Conservation (phyloP, 2,888 invertebrate genomes). For the Automeris io region DNA sequence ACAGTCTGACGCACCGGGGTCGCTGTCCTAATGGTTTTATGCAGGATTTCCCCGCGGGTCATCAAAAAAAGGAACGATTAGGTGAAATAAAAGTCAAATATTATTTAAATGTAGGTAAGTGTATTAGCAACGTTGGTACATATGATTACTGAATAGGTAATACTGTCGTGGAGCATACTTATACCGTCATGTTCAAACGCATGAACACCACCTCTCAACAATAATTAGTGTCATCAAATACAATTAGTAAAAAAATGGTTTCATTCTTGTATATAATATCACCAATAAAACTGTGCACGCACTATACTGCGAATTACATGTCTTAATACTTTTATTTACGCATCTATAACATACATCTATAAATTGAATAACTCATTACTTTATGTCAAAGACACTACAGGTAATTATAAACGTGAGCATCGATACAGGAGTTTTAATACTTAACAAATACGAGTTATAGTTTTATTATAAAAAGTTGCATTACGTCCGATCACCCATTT, state of each 20-base stretch:
- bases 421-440: slow-evolving; percentile 60
- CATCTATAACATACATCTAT: slow-evolving; percentile 62
- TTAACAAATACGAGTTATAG: slow-evolving; percentile 29
- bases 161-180: slow-evolving; percentile 66
- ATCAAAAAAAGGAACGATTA: neutral
- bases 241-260: slow-evolving; percentile 56
- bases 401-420: slow-evolving; percentile 72
- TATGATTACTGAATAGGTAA: slow-evolving; percentile 68
- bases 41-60: no score
- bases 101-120: slow-evolving; percentile 74
- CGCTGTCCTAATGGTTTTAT: no score
- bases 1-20: no score
- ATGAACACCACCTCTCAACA: slow-evolving; percentile 48
- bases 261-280: slow-evolving; percentile 25
- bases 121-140: slow-evolving; percentile 78
- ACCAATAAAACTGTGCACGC: slow-evolving; percentile 62
- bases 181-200: slow-evolving; percentile 36
- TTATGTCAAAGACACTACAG: slow-evolving; percentile 57
- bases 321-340: slow-evolving; percentile 50
- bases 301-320: slow-evolving; percentile 45
- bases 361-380: slow-evolving; percentile 66
- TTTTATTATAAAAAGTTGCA: slow-evolving; percentile 5
- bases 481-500: neutral
- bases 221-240: slow-evolving; percentile 48
- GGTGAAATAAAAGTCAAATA: slow-evolving; percentile 30